Percentiles rank a stretch among this genome's conserved stretches.
Conservation (phyloP, 1,140 invertebrate genomes). For the Caenorhabditis remanei region DNA sequence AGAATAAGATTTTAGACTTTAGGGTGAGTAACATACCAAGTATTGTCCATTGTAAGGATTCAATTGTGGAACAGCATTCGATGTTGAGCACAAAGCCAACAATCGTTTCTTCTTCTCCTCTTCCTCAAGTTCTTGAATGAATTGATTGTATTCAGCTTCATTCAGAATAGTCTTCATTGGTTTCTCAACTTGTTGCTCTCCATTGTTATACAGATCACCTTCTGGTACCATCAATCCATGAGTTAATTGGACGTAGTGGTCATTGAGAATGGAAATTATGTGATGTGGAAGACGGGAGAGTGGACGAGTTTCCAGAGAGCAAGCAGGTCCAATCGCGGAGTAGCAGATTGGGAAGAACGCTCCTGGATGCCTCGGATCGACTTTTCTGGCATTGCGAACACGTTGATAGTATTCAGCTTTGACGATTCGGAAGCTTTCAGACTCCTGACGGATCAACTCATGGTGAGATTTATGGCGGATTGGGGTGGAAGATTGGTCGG, state of each 20-base stretch:
- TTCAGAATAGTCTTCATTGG: conserved; percentile 3
- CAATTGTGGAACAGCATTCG: neutral
- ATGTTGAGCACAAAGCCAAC: neutral
- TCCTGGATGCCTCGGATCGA: neutral
- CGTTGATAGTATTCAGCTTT: neutral
- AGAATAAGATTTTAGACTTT: neutral
- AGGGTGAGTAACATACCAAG: neutral
- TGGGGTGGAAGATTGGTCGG: neutral
- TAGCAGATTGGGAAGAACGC: neutral
- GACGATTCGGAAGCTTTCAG: neutral
- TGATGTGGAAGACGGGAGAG: conserved; percentile 19
- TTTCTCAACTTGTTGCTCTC: conserved; percentile 7
- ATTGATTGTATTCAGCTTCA: neutral
- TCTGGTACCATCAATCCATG: neutral
- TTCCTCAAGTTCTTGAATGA: conserved; percentile 21
- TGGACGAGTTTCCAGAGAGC: neutral
- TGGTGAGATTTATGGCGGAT: neutral
- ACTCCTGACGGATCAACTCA: neutral
- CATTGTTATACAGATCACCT: conserved; percentile 40
- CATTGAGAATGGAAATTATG: neutral
- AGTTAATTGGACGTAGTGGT: conserved; percentile 31
- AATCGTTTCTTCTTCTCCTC: conserved; percentile 10
- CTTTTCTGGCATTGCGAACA: neutral
- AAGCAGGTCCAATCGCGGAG: neutral
- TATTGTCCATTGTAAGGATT: conserved; percentile 6